Base-by-base conservation (phyloP, 2,888 invertebrate genomes). In the Drosophila nigricruria region DNA sequence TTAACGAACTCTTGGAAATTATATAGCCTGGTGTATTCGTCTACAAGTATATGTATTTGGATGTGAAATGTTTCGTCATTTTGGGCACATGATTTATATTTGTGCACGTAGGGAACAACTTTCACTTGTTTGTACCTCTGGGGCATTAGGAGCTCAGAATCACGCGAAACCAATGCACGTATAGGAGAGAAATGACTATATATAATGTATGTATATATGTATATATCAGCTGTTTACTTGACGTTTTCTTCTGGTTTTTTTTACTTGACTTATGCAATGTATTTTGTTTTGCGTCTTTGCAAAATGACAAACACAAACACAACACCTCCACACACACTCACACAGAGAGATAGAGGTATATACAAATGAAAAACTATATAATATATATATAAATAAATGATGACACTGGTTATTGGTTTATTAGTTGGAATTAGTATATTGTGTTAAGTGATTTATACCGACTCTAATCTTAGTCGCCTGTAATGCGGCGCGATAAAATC, bases 401-500 rank as follows among this genome's bases (percentile, higher is more conserved):
- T 56, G 59, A 30, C 70, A 70, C 70, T 64, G 56, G 36, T 45
- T 53, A 38, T 49, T 56, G 50, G 47, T 54, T 38, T 5, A 36
- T 45, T 42, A 47, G 20, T 18, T 57, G 40, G 61, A 54, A 45
- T 57, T 60, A 18, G 30, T 45, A 32, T 42, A 42, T 32, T 40
- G 42, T 40, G 25, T 4, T 30, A 42, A 30, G 20, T 42, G 40
- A 34, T 43, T 54, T 36, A 49, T 61, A 56, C 57, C 57, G 53
- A 58, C 38, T 57, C 38, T n/a, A 38, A 57, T 60, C 62, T 75
- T 92, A 91, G 83, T 91, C 91, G 83, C 92, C 92, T 67, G 91
- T 90, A 79, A 91, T 87, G 72, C 93, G 93, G 69, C 93, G 92
- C 77, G 92, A 93, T 79, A 92, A 70, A 77, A 92, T 93, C 85